Evolutionary conservation across 1,140 invertebrate species (phyloP).

Genomic region (Drosophila sechellia): DNA sequence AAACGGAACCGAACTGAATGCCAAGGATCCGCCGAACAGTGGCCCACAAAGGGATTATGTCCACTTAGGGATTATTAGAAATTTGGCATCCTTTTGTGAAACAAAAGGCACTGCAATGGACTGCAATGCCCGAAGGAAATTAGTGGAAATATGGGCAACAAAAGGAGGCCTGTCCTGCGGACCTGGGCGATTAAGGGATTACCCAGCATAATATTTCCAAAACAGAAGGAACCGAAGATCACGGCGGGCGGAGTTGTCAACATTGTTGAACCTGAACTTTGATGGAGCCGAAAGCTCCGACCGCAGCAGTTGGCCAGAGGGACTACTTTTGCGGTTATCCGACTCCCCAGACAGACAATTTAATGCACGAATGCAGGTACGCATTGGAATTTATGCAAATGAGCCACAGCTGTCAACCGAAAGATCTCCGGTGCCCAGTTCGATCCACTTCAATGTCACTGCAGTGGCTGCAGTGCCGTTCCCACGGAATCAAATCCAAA

Average conservation of each 20-base stretch:
- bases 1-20: conserved; percentile 39
- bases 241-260: conserved; percentile 49
- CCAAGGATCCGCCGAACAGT: conserved; percentile 27
- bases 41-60: conserved; percentile 77
- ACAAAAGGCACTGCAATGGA: conserved; percentile 19
- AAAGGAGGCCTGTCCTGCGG: conserved; percentile 26
- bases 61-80: conserved; percentile 78
- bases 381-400: conserved; percentile 73
- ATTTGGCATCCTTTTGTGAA: conserved; percentile 50
- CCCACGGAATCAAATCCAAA: conserved; percentile 65
- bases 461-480: conserved; percentile 29
- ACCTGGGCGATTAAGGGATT: conserved; percentile 75
- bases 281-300: conserved; percentile 63
- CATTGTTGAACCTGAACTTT: conserved; percentile 72
- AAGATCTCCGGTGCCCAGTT: conserved; percentile 12
- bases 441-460: conserved; percentile 51
- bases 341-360: conserved; percentile 45
- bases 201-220: conserved; percentile 79
- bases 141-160: conserved; percentile 69
- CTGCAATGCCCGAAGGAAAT: conserved; percentile 52
- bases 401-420: conserved; percentile 35
- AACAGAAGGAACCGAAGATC: conserved; percentile 38
- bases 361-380: conserved; percentile 71
- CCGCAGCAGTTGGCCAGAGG: conserved; percentile 26
- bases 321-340: conserved; percentile 55